Percentiles rank a stretch among this genome's conserved stretches.
Conservation (phyloP, 2,797 vertebrate species). For the Gallinago solitaria region DNA sequence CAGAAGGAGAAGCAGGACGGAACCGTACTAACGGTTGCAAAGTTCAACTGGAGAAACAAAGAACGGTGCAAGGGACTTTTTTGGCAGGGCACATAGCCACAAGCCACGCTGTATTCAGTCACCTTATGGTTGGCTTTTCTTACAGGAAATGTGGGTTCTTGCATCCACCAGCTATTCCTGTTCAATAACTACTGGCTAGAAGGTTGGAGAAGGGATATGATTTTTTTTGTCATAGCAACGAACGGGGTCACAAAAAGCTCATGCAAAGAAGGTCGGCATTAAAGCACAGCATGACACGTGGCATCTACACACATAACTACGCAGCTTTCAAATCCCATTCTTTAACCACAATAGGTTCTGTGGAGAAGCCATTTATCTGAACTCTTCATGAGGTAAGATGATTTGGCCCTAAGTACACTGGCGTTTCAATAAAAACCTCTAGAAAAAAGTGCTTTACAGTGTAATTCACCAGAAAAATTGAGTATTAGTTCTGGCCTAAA, state of each 20-base stretch:
- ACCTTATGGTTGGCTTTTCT: background rate
- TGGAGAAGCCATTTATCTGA: background rate
- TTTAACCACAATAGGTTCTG: background rate
- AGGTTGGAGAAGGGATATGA: background rate
- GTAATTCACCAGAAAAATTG: background rate
- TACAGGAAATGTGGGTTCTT: background rate
- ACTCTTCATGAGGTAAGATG: background rate
- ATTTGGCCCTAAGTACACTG: background rate
- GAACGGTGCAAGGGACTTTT: background rate
- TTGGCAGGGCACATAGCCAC: background rate
- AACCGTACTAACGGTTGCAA: background rate
- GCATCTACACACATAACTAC: background rate
- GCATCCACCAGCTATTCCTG: background rate
- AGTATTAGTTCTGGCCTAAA: background rate
- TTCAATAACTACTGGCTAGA: background rate
- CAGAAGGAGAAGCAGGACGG: background rate
- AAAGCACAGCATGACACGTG: background rate
- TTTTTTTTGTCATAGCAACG: background rate
- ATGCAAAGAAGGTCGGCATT: background rate
- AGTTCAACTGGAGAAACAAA: background rate
- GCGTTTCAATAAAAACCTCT: background rate
- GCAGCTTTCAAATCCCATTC: background rate
- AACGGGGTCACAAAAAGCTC: background rate
- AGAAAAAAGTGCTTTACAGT: background rate
- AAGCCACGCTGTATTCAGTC: background rate